These are phyloP conservation scores for Prenolepis imparis DNA, from an alignment of 2,888 invertebrate genomes.

Conservation along the genomic window DNA sequence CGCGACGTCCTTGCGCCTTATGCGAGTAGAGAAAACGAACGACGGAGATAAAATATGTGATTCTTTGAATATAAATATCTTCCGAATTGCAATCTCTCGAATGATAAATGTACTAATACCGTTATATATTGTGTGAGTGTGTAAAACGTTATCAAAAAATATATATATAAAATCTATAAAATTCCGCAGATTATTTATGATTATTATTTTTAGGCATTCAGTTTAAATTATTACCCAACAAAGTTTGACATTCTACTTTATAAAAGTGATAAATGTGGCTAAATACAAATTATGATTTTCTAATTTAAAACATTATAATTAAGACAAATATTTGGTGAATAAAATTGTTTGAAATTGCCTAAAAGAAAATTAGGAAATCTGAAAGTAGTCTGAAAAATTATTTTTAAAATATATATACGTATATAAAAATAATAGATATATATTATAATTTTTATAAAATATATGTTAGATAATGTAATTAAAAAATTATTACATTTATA, in stretches of 20 bases:
- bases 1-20: conserved; percentile 21
- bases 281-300: neutral
- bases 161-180: neutral
- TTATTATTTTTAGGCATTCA: neutral
- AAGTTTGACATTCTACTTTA: neutral
- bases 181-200: neutral
- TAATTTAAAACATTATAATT: neutral
- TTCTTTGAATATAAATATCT: neutral
- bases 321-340: neutral
- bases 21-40: neutral
- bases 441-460: neutral
- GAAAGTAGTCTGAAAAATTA: neutral
- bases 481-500: conserved; percentile 1
- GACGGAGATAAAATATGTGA: neutral
- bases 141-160: neutral
- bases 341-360: neutral
- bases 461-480: neutral
- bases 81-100: neutral
- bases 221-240: neutral
- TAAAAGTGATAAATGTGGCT: neutral
- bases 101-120: neutral
- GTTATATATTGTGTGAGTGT: neutral
- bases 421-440: neutral
- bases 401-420: neutral
- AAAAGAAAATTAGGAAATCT: neutral